Base-by-base conservation (phyloP, 2,113 vertebrate species). In the Tachycineta bicolor region DNA sequence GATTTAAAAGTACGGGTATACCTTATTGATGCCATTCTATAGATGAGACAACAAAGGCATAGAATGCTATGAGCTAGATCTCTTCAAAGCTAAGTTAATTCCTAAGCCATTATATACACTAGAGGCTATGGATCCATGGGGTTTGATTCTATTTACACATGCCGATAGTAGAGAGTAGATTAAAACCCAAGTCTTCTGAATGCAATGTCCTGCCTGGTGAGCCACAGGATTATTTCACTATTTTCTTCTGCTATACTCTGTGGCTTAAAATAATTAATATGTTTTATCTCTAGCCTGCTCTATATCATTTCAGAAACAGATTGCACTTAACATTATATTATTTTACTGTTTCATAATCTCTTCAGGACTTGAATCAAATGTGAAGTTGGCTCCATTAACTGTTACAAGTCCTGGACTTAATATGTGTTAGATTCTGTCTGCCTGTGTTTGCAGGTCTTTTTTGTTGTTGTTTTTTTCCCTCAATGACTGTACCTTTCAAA, bases 401-500 rank as follows among this genome's bases (percentile, higher is more conserved):
- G 46, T n/a, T 55, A 59, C 13, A 83, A 43, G 47, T 55, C 28
- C 23, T 59, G 58, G 23, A 60, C 25, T 37, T 31, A 26, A 80
- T n/a, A 12, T 20, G 10, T 50, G 23, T 53, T 60, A 85, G 49
- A 62, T 53, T 94, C 37, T 87, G 21, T 62, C 55, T 80, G 28
- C 37, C 53, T 58, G 10, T 34, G 23, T 71, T 67, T 84, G 23
- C n/a, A 78, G 28, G 31, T 19, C 1, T 41, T 17, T 12, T 41
- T 55, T 25, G 22, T 73, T 44, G 15, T 44, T 55, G 37, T 37
- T 37, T 17, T 46, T 18, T 3, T 0, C 4, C 12, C n/a, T 80
- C 55, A 90, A n/a, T 47, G 59, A 88, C 55, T 90, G 44, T 70
- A 63, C 50, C 59, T 88, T 86, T 94, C 83, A 95, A 87, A 83